A percentile compares a stretch with the other conserved stretches of the same genome.
Evolutionary conservation across 2,888 invertebrate species (phyloP).

Genomic region (Lepetodrilus schrolli): DNA sequence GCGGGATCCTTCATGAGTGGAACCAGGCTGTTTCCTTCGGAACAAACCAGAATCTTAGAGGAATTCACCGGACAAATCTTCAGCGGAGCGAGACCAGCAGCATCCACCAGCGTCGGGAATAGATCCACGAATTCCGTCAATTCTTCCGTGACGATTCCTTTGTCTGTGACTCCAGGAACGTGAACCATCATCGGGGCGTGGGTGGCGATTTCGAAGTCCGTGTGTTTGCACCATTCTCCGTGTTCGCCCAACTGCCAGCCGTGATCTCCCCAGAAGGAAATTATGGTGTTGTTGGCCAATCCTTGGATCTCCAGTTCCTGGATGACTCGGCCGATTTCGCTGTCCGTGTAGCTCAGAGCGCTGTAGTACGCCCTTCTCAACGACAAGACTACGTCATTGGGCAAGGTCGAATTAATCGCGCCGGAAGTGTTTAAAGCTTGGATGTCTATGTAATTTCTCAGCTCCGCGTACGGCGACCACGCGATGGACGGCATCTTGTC

Average conservation of each 20-base stretch:
- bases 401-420: conserved; percentile 53
- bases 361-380: conserved; percentile 54
- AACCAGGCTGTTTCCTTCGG: conserved; percentile 52
- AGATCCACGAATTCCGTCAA: conserved; percentile 60
- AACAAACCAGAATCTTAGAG: conserved; percentile 40
- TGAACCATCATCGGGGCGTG: conserved; percentile 60
- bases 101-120: conserved; percentile 59
- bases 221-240: conserved; percentile 58
- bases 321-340: conserved; percentile 44
- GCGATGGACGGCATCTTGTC: conserved; percentile 52
- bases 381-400: conserved; percentile 40
- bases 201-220: conserved; percentile 61
- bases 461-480: conserved; percentile 51
- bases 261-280: conserved; percentile 56
- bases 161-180: conserved; percentile 56
- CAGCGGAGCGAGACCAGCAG: conserved; percentile 46
- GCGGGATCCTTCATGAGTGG: conserved; percentile 42
- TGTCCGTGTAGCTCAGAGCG: conserved; percentile 48
- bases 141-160: conserved; percentile 46
- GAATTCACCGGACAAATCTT: conserved; percentile 48
- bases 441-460: conserved; percentile 49
- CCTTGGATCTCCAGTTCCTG: conserved; percentile 42
- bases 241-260: conserved; percentile 64
- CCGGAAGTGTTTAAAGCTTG: conserved; percentile 45
- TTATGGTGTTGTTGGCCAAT: conserved; percentile 47